These are phyloP conservation scores for Cinara cedri DNA, from an alignment of 2,888 invertebrate species.

Conservation along the genomic window DNA sequence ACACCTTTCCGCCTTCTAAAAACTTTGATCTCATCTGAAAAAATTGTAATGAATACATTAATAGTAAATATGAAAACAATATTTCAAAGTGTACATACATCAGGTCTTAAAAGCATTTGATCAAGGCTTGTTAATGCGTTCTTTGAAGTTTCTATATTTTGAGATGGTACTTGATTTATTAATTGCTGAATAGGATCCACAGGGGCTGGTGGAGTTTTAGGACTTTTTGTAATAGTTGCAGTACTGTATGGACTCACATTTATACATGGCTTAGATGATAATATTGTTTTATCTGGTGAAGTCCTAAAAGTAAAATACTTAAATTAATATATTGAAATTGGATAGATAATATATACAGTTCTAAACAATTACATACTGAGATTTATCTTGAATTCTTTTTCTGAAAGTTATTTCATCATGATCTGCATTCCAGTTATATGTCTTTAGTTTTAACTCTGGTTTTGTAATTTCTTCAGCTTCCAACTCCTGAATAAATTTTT, in stretches of 20 bases:
- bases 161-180: slow-evolving; percentile 48
- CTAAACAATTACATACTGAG: slow-evolving; percentile 31
- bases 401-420: slow-evolving; percentile 29
- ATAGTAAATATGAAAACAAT: neutral
- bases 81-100: slow-evolving; percentile 18
- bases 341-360: neutral
- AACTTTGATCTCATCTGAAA: slow-evolving; percentile 47
- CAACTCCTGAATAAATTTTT: slow-evolving; percentile 49
- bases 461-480: slow-evolving; percentile 51
- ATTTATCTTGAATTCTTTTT: slow-evolving; percentile 21
- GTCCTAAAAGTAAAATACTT: slow-evolving; percentile 18
- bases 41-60: neutral
- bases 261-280: slow-evolving; percentile 43
- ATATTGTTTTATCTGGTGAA: neutral
- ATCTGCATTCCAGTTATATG: slow-evolving; percentile 43
- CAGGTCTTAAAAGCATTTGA: slow-evolving; percentile 51
- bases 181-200: slow-evolving; percentile 43
- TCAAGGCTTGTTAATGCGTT: slow-evolving; percentile 32
- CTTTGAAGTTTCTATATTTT: slow-evolving; percentile 44
- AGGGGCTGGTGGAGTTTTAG: slow-evolving; percentile 24
- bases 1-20: slow-evolving; percentile 53
- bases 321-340: neutral
- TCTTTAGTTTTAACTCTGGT: slow-evolving; percentile 50
- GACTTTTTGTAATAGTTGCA: slow-evolving; percentile 53
- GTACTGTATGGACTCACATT: slow-evolving; percentile 54